Conservation (phyloP, 2,797 vertebrate genomes). For the Huso huso region DNA sequence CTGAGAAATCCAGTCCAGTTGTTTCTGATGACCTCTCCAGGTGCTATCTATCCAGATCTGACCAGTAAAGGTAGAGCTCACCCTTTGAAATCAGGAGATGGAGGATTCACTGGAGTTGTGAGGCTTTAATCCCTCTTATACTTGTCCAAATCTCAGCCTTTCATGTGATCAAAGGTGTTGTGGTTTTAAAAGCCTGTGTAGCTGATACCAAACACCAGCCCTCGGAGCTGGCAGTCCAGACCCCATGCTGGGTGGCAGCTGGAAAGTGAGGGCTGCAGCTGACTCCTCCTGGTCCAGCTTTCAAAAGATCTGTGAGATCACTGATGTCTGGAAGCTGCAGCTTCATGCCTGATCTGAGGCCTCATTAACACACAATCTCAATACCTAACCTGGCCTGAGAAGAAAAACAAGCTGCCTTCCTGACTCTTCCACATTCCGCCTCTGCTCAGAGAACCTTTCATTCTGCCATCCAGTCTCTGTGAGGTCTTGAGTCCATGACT, state of each 20-base stretch:
- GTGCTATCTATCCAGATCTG: not conserved
- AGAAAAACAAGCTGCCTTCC: no score
- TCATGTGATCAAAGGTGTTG: conserved; percentile 25
- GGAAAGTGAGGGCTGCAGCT: not conserved
- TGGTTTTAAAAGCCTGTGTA: not conserved
- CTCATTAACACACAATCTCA: no score
- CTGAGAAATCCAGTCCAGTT: not conserved
- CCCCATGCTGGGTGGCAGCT: not conserved
- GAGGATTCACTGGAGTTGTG: not conserved
- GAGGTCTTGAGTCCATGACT: no score
- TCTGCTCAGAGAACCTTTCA: no score
- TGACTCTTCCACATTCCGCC: no score
- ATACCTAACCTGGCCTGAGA: no score
- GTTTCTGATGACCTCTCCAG: not conserved
- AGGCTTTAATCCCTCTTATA: conserved; percentile 3
- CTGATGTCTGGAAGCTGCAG: not conserved
- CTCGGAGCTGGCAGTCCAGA: not conserved
- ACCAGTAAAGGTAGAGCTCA: not conserved
- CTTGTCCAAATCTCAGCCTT: conserved; percentile 24
- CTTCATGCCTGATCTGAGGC: not conserved
- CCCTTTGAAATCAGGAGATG: not conserved
- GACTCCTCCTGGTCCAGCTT: not conserved
- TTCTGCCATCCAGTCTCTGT: no score
- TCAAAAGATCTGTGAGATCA: not conserved
- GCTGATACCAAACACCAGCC: not conserved